Base-by-base conservation (phyloP, 2,797 vertebrate genomes). In the Lutjanus campechanus region DNA sequence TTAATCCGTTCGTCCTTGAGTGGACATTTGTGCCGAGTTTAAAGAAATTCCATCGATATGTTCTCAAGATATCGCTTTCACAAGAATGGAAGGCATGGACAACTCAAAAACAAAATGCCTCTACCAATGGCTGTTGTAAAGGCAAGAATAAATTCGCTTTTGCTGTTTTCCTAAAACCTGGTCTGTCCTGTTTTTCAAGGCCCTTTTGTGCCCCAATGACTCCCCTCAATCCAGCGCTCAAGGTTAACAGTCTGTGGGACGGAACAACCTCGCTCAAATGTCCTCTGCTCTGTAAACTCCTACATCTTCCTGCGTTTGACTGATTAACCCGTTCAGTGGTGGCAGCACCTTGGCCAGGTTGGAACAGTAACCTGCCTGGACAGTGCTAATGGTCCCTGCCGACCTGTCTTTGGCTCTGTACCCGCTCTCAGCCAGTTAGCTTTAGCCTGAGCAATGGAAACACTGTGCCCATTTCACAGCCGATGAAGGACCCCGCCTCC, bases 221-320 rank as follows among this genome's bases (percentile, higher is more conserved):
- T 88, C 67, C 64, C 80, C 85, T 86, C 69, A 79, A 84, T 82
- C 84, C 60, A 69, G 44, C 65, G n/a, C 63, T 92, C 92, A 95
- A 95, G 91, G 94, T 95, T 79, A 94, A 90, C 91, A 84, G 87
- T 91, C 78, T 90, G 68, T 78, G 83, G 87, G 86, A 76, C 60
- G 80, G 51, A 78, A 85, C 83, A 83, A 92, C 90, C 88, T 90
- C 70, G 22, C 73, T 69, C 77, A 73, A 44, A 46, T 49, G 82
- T 82, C 92, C 88, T 87, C 88, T 44, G 83, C 88, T 92, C 79
- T 49, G 86, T 89, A 92, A 88, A 88, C 85, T 85, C 86, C 63
- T 89, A 86, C 88, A 89, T 91, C 87, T 90, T 85, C 80, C 88
- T 88, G 64, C 82, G 60, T 89, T 87, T 90, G 93, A 93, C 88